phyloP scores from a whole-genome alignment of 2,113 vertebrate genomes.

The Atractosteus spatula region DNA sequence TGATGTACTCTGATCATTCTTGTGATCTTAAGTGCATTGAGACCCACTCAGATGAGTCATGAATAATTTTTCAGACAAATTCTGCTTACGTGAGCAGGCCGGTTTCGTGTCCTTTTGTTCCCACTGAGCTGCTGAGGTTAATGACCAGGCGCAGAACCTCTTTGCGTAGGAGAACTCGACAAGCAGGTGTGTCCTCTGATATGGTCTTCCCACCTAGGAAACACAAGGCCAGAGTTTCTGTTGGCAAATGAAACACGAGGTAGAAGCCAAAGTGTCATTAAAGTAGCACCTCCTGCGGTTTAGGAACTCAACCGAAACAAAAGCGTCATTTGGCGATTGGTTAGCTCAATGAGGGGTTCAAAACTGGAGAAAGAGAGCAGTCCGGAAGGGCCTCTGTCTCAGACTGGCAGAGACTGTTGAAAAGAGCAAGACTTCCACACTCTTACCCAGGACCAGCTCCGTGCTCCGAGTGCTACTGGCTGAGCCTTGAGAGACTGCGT shows the following conservation, averaged over 20 bases:
- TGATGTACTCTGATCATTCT: too few relatives aligned
- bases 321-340: too few relatives aligned
- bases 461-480: conserved; percentile 85
- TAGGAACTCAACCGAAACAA: too few relatives aligned
- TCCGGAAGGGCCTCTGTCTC: too few relatives aligned
- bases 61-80: background rate
- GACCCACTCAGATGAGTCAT: background rate
- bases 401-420: background rate
- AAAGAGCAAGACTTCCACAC: conserved; percentile 24
- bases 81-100: conserved; percentile 90
- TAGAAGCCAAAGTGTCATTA: too few relatives aligned
- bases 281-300: too few relatives aligned
- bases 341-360: too few relatives aligned
- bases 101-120: conserved; percentile 96
- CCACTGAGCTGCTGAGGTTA: conserved; percentile 96
- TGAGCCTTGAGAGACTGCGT: conserved; percentile 87
- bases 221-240: background rate
- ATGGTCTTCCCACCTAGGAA: conserved; percentile 82
- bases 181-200: conserved; percentile 90
- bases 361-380: background rate
- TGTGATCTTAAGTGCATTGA: too few relatives aligned
- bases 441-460: conserved; percentile 84
- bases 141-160: conserved; percentile 93
- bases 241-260: too few relatives aligned
- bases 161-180: conserved; percentile 88